Base-by-base conservation (phyloP, 2,888 invertebrate species). In the Hyppa rectilinea region DNA sequence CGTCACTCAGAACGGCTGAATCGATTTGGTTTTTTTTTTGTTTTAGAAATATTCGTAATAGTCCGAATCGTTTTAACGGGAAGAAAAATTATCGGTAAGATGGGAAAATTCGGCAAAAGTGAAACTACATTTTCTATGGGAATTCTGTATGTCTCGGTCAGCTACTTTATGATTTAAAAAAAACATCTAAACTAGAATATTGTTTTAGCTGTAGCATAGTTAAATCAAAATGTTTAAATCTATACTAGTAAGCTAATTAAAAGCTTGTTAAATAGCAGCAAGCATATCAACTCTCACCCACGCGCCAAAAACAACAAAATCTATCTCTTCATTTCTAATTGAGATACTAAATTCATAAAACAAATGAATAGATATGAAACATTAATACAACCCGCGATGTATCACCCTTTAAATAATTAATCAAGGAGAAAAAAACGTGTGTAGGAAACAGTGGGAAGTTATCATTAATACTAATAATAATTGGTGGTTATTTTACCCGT, bases 391-490 rank as follows among this genome's bases (percentile, higher is more conserved):
- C 71, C 75, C 65, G 53, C 71, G 52, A 70, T 71, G 64, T 71
- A 75, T 77, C 73, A 80, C 77, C 73, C 74, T 71, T 77, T 78
- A 71, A 84, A 83, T 85, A 77, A 77, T 81, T 79, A 71, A 74
- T 73, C 45, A 84, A 87, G 38, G 53, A n/a, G 62, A 78, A 82
- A 90, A 90, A 90, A 89, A 89, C 85, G 81, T 86, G 85, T 87
- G 88, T 88, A 89, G 88, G 87, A 88, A 91, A 88, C 87, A 90
- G 89, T 89, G 89, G 92, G 91, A 86, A 81, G 90, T 83, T 78
- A 91, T 94, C 92, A 94, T 95, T 94, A 94, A 94, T 95, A 94
- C 92, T 94, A 94, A 95, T 93, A 93, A 93, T 95, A 95, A 94
- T 95, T 94, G 92, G 90, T 90, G 91, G 89, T 95, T 94, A 94